Percentiles rank a stretch among this genome's conserved stretches.
These are phyloP conservation scores for Podarcis cretensis DNA, from an alignment of 2,113 vertebrate species.

Conservation along the genomic window DNA sequence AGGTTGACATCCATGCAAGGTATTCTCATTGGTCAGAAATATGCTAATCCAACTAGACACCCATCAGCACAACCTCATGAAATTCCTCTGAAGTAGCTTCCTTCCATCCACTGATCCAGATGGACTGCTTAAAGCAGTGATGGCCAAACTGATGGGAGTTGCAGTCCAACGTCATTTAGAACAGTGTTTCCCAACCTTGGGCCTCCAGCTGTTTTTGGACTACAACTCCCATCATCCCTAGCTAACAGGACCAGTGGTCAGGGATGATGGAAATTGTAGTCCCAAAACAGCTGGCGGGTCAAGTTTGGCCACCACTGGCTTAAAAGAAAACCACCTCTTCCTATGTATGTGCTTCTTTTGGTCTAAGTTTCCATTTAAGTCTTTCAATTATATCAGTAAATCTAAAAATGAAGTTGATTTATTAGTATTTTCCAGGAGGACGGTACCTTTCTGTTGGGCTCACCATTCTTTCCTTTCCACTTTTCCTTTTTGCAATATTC, in stretches of 20 bases:
- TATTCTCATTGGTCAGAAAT: not conserved
- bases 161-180: too few species aligned
- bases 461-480: not conserved
- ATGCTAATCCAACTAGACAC: not conserved
- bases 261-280: too few species aligned
- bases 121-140: too few species aligned
- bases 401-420: not conserved
- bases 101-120: not conserved
- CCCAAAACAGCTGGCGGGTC: too few species aligned
- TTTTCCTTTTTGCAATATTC: not conserved
- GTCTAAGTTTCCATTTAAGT: not conserved
- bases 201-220: too few species aligned
- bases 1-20: too few species aligned
- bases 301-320: too few species aligned
- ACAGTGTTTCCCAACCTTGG: too few species aligned
- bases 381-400: not conserved
- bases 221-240: too few species aligned
- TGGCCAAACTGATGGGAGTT: too few species aligned
- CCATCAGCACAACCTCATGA: not conserved
- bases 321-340: not conserved
- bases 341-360: not conserved
- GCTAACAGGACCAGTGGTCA: too few species aligned
- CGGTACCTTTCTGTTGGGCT: not conserved
- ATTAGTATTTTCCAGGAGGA: not conserved
- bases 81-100: not conserved